These are phyloP conservation scores for Anthrax anthrax DNA, from an alignment of 2,888 invertebrate genomes.

Conservation along the genomic window DNA sequence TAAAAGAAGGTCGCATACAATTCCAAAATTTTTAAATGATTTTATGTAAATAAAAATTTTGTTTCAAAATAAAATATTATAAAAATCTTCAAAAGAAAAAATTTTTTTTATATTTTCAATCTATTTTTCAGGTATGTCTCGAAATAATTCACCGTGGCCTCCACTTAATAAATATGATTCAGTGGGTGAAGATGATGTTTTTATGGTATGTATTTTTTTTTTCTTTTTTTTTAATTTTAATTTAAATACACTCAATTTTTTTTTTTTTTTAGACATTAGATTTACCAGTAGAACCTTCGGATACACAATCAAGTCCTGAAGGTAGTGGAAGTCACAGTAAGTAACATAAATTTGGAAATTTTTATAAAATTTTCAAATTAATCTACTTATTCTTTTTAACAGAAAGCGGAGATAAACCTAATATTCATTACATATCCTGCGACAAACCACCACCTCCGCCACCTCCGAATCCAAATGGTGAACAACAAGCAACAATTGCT, in stretches of 20 bases:
- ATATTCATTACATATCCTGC: slow-evolving; percentile 45
- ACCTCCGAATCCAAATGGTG: slow-evolving; percentile 15
- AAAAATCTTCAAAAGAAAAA: too few species aligned
- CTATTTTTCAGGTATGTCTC: slow-evolving; percentile 46
- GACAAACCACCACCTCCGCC: slow-evolving; percentile 24
- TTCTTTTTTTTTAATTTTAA: not conserved
- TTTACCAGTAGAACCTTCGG: slow-evolving; percentile 65
- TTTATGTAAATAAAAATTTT: not conserved
- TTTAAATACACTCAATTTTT: not conserved
- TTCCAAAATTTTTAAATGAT: too few species aligned
- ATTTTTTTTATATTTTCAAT: slow-evolving; percentile 12
- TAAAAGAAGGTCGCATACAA: not conserved
- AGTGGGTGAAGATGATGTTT: slow-evolving; percentile 85
- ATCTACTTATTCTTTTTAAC: not conserved
- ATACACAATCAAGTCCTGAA: slow-evolving; percentile 63
- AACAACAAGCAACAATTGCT: slow-evolving; percentile 23
- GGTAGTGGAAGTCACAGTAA: slow-evolving; percentile 35
- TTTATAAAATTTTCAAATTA: too few species aligned
- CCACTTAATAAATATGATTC: slow-evolving; percentile 42
- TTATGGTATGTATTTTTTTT: slow-evolving; percentile 61
- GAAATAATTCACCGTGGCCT: slow-evolving; percentile 48
- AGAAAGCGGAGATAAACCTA: slow-evolving; percentile 30
- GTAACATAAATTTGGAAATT: slow-evolving; percentile 6
- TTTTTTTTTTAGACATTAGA: slow-evolving; percentile 58
- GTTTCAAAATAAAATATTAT: too few species aligned